These are phyloP conservation scores for Aeoliscus strigatus DNA, from an alignment of 2,797 vertebrate genomes.

Conservation along the genomic window DNA sequence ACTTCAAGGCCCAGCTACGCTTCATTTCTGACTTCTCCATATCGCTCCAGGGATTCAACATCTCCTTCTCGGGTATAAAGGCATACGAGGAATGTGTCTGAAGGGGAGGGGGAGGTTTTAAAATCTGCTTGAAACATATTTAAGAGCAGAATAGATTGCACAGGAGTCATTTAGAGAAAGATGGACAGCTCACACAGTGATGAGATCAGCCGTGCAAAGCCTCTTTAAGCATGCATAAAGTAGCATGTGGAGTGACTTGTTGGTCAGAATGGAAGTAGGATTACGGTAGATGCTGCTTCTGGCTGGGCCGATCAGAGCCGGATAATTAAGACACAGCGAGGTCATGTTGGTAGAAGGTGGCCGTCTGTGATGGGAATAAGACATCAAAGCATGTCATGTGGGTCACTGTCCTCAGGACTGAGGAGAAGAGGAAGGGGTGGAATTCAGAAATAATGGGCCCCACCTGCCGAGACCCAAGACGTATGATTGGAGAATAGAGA, in stretches of 20 bases:
- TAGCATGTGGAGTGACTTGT: conserved; percentile 51
- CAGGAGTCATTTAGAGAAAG: conserved; percentile 9
- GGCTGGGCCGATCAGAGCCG: conserved; percentile 45
- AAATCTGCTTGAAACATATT: conserved; percentile 19
- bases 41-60: conserved; percentile 78
- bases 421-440: conserved; percentile 6
- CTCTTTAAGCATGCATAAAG: conserved; percentile 37
- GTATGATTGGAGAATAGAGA: conserved; percentile 22
- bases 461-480: conserved; percentile 20
- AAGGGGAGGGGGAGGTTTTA: conserved; percentile 7
- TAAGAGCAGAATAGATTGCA: conserved; percentile 2
- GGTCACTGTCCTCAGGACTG: conserved; percentile 41
- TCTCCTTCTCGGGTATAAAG: conserved; percentile 72
- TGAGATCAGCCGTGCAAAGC: conserved; percentile 53
- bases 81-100: conserved; percentile 17
- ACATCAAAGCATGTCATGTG: conserved; percentile 56
- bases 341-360: conserved; percentile 54
- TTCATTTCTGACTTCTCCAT: conserved; percentile 83
- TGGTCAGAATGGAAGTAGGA: conserved; percentile 32
- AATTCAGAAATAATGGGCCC: conserved; percentile 33
- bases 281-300: conserved; percentile 42
- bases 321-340: conserved; percentile 62
- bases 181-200: conserved; percentile 22
- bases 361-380: conserved; percentile 50
- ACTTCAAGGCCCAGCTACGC: conserved; percentile 79